Evolutionary conservation across 2,797 vertebrate genomes (phyloP), one percentile per base, ranked within the genome.

Genomic region (Alfaro cultratus): DNA sequence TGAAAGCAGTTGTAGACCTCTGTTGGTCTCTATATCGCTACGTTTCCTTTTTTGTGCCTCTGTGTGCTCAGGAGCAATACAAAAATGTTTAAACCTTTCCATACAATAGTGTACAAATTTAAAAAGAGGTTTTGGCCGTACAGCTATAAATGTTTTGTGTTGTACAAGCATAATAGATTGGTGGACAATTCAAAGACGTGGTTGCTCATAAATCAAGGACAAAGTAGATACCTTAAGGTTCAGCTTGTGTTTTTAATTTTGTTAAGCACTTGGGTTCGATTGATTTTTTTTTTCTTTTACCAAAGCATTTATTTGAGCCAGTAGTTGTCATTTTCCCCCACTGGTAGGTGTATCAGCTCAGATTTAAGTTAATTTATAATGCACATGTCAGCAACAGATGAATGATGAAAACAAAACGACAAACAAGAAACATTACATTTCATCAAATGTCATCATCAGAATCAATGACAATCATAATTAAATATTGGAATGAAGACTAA

Each of bases 1-100:
- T 60, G 29, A 39, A 53, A 76, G 49, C 62, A 78, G 23, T 77
- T 78, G 78, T 57, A 39, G 74, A 81, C 26, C 49, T 84, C 43
- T 46, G 39, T 85, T 70, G 41, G 36, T 55, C 41, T 79, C 49
- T 55, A 16, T 43, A 62, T 57, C 43, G 55, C 41, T 78, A 79
- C 43, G 36, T 34, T 51, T 64, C 18, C 47, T 64, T 70, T 71
- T 10, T 73, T 76, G 31, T 60, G 29, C 23, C 47, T 31, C 60
- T 76, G 73, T 77, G 49, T 36, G 36, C 76, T 73, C 41, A 60
- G 23, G 49, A 71, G 45, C 26, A 15, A 64, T 78, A 67, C 80
- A 49, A 82, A 71, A 72, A 53, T 83, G 62, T 39, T 62, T 36
- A 60, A 16, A 64, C 1, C 55, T 36, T 70, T 5, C 23, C 73